phyloP scores from a whole-genome alignment of 2,888 invertebrate genomes.

The Dynastes grantii region DNA sequence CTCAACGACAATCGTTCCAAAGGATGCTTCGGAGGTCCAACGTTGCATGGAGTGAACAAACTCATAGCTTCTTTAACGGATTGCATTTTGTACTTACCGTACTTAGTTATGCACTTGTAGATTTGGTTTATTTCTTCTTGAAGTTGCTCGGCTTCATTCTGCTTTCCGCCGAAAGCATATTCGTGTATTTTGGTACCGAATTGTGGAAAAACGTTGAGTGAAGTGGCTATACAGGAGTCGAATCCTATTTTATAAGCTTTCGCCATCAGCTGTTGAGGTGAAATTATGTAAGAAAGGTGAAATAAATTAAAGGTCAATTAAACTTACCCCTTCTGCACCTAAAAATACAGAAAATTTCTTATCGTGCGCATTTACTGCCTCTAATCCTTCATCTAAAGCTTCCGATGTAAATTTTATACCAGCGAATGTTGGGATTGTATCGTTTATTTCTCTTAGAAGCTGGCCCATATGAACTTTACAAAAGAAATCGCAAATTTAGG shows the following conservation, averaged over 20 bases:
- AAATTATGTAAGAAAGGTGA: neutral
- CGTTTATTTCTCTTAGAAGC: conserved; percentile 77
- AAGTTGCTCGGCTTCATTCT: conserved; percentile 71
- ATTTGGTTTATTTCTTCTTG: conserved; percentile 71
- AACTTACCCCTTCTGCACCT: conserved; percentile 79
- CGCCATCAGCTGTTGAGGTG: conserved; percentile 74
- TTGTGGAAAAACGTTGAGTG: conserved; percentile 79
- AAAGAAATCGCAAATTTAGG: neutral
- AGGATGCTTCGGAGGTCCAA: conserved; percentile 77
- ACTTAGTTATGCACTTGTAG: conserved; percentile 66
- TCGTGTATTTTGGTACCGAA: conserved; percentile 74
- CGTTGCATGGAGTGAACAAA: conserved; percentile 74
- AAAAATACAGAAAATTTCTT: conserved; percentile 76
- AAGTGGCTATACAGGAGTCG: conserved; percentile 81
- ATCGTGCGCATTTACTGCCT: conserved; percentile 73
- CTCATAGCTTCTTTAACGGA: conserved; percentile 81
- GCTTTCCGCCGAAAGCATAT: conserved; percentile 70
- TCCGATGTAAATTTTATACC: conserved; percentile 88
- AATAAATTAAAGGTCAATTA: conserved; percentile 18
- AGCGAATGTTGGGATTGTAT: conserved; percentile 80
- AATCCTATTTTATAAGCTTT: conserved; percentile 81
- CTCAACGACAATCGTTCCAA: conserved; percentile 68
- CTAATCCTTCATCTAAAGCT: conserved; percentile 79
- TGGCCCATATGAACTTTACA: conserved; percentile 81
- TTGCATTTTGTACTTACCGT: conserved; percentile 69